Evolutionary conservation across 2,888 invertebrate species (phyloP), one percentile per base, ranked within the genome.

Genomic region (Eubasilissa splendida): DNA sequence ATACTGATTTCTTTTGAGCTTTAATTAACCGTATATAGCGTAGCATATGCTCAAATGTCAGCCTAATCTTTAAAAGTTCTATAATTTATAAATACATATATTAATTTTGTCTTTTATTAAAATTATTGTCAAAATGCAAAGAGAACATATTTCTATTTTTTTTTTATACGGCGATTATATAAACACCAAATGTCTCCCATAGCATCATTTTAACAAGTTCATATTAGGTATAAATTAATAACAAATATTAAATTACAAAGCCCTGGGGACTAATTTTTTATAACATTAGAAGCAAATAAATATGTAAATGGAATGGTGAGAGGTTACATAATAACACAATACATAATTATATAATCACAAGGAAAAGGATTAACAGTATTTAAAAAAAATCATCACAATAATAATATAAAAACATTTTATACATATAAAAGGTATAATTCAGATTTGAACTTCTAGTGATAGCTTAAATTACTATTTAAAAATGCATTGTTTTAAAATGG

Each of bases 291-390:
- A 65, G 65, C 65, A 65, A 71, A 54, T 54, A 71, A 33, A 54
- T 71, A 22, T 22, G 22, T 22, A 71, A 71, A 71, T 71, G 71
- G 71, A 71, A 71, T 71, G 71, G 71, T 71, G 22, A 68, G 14
- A 68, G 68, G 68, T 71, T 42, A 58, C 9, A 9, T 58, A 42
- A 42, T 7, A 42, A 42, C 42, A 63, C 42, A 63, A 66, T 50
- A 54, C 33, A 71, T 33, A 71, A 71, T 54, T 31, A 71, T 22
- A 53, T 70, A 71, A 54, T 71, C 56, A 71, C 56, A 54, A 54
- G 52, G 22, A 71, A 56, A 56, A 71, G 22, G 33, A 54, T 71
- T 54, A 56, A 12, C 54, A 14, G 71, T 42, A 7, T 42, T n/a
- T 7, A 42, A 42, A 42, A 42, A 42, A 42, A 4, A 42, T 42